These are phyloP conservation scores for Hemicrepidius hirtus DNA, from an alignment of 2,888 invertebrate genomes.

Conservation along the genomic window DNA sequence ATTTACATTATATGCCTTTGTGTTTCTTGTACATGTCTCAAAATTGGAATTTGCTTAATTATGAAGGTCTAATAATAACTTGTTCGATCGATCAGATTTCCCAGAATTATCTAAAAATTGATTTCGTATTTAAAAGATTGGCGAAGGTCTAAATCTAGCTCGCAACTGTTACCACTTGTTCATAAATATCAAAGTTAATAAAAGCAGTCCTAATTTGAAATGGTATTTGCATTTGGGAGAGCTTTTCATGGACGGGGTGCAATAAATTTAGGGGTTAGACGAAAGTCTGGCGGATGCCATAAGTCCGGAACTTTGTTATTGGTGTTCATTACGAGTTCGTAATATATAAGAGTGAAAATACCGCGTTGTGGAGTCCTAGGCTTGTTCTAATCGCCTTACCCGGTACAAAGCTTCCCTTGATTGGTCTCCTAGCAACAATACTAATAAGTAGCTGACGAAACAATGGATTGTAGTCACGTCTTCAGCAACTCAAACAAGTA, in stretches of 20 bases:
- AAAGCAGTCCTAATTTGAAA: conserved; percentile 8
- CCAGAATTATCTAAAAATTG: no score
- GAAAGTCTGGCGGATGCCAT: conserved; percentile 37
- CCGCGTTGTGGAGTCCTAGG: conserved; percentile 39
- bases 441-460: conserved; percentile 53
- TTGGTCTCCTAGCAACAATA: conserved; percentile 54
- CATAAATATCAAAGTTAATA: conserved; percentile 9
- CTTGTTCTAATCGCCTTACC: conserved; percentile 54
- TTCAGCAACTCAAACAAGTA: conserved; percentile 23
- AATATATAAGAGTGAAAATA: conserved; percentile 46
- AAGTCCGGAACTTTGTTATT: conserved; percentile 42
- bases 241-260: conserved; percentile 14
- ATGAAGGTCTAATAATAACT: conserved; percentile 9
- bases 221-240: conserved; percentile 21
- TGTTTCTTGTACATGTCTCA: background rate
- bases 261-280: conserved; percentile 39
- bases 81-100: no score
- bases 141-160: no score
- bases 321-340: conserved; percentile 46
- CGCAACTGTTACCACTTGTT: no score
- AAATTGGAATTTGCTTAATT: conserved; percentile 28
- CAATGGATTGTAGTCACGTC: conserved; percentile 56
- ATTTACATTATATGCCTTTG: background rate
- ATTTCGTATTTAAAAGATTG: no score
- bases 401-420: conserved; percentile 50